Evolutionary conservation across 2,888 invertebrate species (phyloP), one percentile per base, ranked within the genome.

Genomic region (Diplazon laetatorius): DNA sequence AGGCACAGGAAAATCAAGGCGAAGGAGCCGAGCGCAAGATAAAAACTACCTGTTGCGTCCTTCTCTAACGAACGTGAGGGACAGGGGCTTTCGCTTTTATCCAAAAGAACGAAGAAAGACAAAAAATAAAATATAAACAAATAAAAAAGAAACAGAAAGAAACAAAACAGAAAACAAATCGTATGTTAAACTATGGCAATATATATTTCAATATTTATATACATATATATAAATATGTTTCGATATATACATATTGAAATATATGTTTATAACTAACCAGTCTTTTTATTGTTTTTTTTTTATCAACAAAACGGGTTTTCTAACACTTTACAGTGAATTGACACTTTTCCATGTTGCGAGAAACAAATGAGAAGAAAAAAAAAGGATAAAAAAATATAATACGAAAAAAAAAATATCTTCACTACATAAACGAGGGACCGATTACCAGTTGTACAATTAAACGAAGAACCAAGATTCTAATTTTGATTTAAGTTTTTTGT

Each of bases 1-100:
- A 99, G 94, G 96, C 96, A 91, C 97, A 97, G 93, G 97, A 97
- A 93, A 96, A 95, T 86, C 94, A 95, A 92, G 95, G 95, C 88
- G 97, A 97, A 92, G 95, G 95, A 91, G 95, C 95, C 92, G 94
- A 95, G 92, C 95, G 96, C 93, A 95, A 96, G 93, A 96, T 95
- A 93, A 95, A 95, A 92, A 93, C 96, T 92, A 96, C 96, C 92
- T 97, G 97, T 93, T 94, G 94, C 91, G 95, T 96, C 92, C 94
- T 97, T 92, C 87, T 90, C 82, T 91, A 91, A 91, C 88, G 85
- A 85, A 87, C 59, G 71, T 59, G 62, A 72, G 73, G 76, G 20
- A 69, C 42, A 66, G 65, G n/a, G n/a, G 62, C 65, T 80, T 71
- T 78, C 78, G 72, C 71, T 80, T 82, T 80, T 78, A 78, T 81